phyloP scores from a whole-genome alignment of 2,888 invertebrate genomes.

The Diarsia rubi region DNA sequence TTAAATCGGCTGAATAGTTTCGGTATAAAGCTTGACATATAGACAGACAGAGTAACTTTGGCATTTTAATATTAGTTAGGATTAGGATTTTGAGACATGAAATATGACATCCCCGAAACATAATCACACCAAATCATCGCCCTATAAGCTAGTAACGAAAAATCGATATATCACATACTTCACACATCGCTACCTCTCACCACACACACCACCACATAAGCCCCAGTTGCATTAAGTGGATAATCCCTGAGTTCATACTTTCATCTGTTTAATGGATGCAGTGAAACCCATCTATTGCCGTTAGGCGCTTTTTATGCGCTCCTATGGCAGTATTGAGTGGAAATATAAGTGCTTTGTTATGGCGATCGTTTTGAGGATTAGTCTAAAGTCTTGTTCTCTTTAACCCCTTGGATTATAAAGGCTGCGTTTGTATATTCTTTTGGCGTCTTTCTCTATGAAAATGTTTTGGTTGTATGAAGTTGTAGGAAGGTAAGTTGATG shows the following conservation, averaged over 20 bases:
- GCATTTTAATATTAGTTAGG: too few relatives aligned
- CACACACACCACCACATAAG: constrained; percentile 63
- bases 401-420: constrained; percentile 11
- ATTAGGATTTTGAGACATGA: too few relatives aligned
- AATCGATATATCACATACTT: constrained; percentile 1
- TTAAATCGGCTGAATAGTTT: too few relatives aligned
- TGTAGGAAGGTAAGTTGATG: too few relatives aligned
- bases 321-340: constrained; percentile 64
- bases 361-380: constrained; percentile 60
- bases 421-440: not conserved
- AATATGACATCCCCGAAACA: not conserved
- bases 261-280: constrained; percentile 88
- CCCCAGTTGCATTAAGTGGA: constrained; percentile 84
- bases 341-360: constrained; percentile 49
- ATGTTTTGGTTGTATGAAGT: not conserved
- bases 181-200: constrained; percentile 55
- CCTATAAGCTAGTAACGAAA: not conserved
- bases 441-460: not conserved
- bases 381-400: constrained; percentile 4
- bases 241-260: constrained; percentile 87
- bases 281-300: constrained; percentile 83
- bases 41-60: too few relatives aligned
- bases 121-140: not conserved
- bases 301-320: constrained; percentile 79
- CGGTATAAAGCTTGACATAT: too few relatives aligned